Percentiles rank a stretch among this genome's conserved stretches.
Evolutionary conservation across 2,888 invertebrate species (phyloP).

Genomic region (Holacanthella duospinosa): DNA sequence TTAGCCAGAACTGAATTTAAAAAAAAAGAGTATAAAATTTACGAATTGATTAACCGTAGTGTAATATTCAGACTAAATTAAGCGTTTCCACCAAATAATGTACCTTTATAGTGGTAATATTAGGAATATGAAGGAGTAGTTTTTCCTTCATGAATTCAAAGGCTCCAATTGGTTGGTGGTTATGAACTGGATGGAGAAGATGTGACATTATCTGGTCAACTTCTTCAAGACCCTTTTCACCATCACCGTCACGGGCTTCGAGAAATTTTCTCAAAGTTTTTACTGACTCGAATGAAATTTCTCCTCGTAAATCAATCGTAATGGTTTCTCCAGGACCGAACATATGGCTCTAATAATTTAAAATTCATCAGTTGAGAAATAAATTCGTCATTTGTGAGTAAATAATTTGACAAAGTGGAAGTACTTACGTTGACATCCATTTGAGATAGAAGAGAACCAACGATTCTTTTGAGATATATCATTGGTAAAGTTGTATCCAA

Average conservation of each 20-base stretch:
- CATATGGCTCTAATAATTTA: slow-evolving; percentile 23
- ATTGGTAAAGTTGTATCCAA: slow-evolving; percentile 9
- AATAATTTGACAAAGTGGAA: no score
- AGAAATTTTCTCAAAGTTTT: slow-evolving; percentile 13
- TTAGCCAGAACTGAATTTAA: slow-evolving; percentile 24
- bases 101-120: slow-evolving; percentile 18
- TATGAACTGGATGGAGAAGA: slow-evolving; percentile 27
- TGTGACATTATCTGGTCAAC: slow-evolving; percentile 30
- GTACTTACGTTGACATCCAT: slow-evolving; percentile 31
- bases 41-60: background rate
- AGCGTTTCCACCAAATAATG: no score
- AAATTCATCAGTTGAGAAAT: background rate
- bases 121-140: background rate
- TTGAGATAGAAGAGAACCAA: slow-evolving; percentile 31
- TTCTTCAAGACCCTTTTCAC: slow-evolving; percentile 21
- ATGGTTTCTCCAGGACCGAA: slow-evolving; percentile 37
- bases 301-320: slow-evolving; percentile 35
- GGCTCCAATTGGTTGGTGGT: slow-evolving; percentile 14
- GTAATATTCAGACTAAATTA: background rate
- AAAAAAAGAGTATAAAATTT: background rate
- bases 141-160: slow-evolving; percentile 10
- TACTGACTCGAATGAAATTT: slow-evolving; percentile 33
- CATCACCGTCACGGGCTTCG: background rate
- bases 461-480: slow-evolving; percentile 27
- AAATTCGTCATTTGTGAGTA: background rate